These are phyloP conservation scores for Hirtodrosophila duncani DNA, from an alignment of 2,888 invertebrate genomes.

Conservation along the genomic window DNA sequence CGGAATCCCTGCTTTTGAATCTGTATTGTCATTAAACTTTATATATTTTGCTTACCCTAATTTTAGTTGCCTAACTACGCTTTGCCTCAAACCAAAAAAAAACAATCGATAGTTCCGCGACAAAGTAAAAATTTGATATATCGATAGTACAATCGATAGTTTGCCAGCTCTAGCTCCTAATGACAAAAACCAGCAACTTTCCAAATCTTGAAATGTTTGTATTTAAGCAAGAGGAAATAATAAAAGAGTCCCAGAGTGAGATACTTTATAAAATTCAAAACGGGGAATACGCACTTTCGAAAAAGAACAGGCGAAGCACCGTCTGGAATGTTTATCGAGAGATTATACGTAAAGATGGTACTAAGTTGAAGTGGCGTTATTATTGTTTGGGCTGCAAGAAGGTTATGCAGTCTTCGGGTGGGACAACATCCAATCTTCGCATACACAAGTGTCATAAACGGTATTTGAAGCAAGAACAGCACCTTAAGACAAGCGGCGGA, in stretches of 20 bases:
- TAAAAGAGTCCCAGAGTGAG: slow-evolving; percentile 53
- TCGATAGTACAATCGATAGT: too few species aligned
- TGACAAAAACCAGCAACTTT: slow-evolving; percentile 11
- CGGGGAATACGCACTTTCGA: slow-evolving; percentile 48
- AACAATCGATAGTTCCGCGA: too few species aligned
- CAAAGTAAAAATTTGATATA: too few species aligned
- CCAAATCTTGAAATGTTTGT: slow-evolving; percentile 41
- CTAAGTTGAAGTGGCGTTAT: slow-evolving; percentile 54
- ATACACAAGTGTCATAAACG: slow-evolving; percentile 60
- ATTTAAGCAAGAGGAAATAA: slow-evolving; percentile 48
- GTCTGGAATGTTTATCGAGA: slow-evolving; percentile 61
- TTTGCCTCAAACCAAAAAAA: too few species aligned
- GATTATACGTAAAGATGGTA: slow-evolving; percentile 45
- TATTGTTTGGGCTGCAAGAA: slow-evolving; percentile 54
- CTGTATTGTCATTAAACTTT: too few species aligned
- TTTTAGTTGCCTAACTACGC: too few species aligned
- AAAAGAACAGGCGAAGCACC: slow-evolving; percentile 56
- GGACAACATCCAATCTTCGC: slow-evolving; percentile 56
- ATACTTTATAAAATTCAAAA: slow-evolving; percentile 50
- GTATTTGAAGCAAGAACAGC: slow-evolving; percentile 46
- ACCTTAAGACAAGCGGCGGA: neutral
- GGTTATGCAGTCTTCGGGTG: slow-evolving; percentile 61
- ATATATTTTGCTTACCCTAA: too few species aligned
- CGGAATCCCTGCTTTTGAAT: too few species aligned
- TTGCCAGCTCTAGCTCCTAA: too few species aligned